Evolutionary conservation across 2,797 vertebrate species (phyloP).

Genomic region (Crocodylus rhombifer): DNA sequence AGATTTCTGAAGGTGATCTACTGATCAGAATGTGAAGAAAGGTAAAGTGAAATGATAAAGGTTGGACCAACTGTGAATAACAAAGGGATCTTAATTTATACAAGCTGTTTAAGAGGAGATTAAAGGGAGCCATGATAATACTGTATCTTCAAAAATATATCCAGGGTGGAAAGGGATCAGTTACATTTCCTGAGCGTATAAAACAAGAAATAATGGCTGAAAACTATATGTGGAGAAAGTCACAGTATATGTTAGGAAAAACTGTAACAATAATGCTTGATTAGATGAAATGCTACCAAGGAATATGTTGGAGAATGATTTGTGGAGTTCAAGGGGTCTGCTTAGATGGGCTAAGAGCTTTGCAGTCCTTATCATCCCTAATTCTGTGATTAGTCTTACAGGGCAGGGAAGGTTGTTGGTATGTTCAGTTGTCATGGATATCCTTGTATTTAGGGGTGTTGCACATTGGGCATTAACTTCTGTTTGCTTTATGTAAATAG

Average conservation of each 20-base stretch:
- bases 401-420: neutral
- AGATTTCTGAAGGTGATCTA: neutral
- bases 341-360: neutral
- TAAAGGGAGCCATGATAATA: neutral
- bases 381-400: neutral
- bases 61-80: neutral
- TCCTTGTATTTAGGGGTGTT: neutral
- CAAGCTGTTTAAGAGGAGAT: neutral
- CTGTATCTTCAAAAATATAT: neutral
- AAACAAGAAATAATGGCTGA: neutral
- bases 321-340: neutral
- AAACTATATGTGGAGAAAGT: neutral
- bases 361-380: neutral
- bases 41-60: neutral
- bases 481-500: neutral
- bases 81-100: neutral
- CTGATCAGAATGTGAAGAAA: conserved; percentile 1
- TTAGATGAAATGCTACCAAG: neutral
- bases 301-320: neutral
- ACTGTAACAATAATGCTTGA: neutral
- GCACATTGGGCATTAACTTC: neutral
- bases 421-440: neutral
- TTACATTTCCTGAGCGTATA: neutral
- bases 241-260: neutral
- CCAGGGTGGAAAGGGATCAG: neutral